phyloP scores from a whole-genome alignment of 64 coral and sea anemone species.

The Cladopsammia gracilis region DNA sequence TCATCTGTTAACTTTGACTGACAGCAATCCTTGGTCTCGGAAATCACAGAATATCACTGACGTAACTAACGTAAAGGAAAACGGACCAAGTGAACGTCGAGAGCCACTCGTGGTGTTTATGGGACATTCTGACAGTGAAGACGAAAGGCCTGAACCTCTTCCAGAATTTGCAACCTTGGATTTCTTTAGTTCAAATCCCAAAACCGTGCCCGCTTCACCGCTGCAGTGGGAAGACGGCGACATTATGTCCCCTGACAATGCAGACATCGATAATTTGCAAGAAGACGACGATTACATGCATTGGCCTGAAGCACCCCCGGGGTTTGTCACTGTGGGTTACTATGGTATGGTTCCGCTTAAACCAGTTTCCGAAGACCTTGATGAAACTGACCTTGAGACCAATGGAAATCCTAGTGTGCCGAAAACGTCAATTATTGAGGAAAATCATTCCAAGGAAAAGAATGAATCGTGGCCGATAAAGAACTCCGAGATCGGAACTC shows the following conservation, averaged over 20 bases:
- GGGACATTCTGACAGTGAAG: neutral
- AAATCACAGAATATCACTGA: neutral
- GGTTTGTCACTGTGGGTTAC: neutral
- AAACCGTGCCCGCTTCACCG: neutral
- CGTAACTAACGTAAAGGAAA: neutral
- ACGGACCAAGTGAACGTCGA: neutral
- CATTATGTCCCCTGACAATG: neutral
- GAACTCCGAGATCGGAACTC: too few relatives aligned
- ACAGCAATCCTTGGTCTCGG: neutral
- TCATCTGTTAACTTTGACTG: neutral
- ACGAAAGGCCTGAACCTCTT: neutral
- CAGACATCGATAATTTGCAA: neutral
- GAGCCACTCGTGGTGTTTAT: neutral
- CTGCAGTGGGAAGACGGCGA: neutral
- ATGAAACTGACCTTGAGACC: too few relatives aligned
- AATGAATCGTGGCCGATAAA: too few relatives aligned
- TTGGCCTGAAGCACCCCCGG: neutral
- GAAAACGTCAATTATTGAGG: too few relatives aligned
- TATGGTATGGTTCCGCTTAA: neutral
- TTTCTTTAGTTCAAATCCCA: neutral
- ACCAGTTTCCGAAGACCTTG: neutral
- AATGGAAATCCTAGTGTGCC: neutral
- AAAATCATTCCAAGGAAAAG: too few relatives aligned
- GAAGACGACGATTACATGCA: neutral
- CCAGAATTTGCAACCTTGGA: neutral